A percentile compares a stretch with the other conserved stretches of the same genome.
Conservation (phyloP, 2,113 vertebrate species). For the Dendrocopos noguchii region DNA sequence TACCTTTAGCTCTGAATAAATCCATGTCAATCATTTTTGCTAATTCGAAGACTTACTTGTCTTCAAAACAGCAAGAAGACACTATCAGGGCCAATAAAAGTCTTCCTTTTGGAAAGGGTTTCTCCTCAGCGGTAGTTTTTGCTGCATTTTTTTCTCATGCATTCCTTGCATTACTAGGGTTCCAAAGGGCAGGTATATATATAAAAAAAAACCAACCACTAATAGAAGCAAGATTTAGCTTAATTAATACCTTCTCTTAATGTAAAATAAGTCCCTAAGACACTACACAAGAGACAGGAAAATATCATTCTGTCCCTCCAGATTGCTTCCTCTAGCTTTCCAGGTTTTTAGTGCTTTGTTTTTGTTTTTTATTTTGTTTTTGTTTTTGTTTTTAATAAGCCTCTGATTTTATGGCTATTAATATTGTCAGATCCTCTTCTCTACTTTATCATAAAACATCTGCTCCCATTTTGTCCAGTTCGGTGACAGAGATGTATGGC, state of each 20-base stretch:
- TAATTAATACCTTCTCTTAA: not conserved
- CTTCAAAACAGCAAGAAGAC: not conserved
- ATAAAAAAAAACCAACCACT: not conserved
- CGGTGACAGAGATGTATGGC: conserved; percentile 68
- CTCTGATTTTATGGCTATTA: conserved; percentile 48
- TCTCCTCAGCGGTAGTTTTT: conserved; percentile 16
- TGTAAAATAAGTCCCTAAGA: not conserved
- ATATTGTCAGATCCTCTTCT: conserved; percentile 56
- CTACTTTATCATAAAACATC: conserved; percentile 67
- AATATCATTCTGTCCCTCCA: conserved; percentile 19
- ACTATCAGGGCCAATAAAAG: not conserved
- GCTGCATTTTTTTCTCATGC: conserved; percentile 1
- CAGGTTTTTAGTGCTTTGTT: not conserved
- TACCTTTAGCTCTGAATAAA: conserved; percentile 47
- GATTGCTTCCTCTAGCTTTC: not conserved
- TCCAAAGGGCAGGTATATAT: conserved; percentile 8
- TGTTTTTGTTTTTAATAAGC: not conserved
- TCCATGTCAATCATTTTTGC: conserved; percentile 66
- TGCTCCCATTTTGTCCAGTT: conserved; percentile 66
- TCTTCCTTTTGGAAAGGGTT: conserved; percentile 11
- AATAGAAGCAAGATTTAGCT: not conserved
- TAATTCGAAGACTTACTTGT: conserved; percentile 58
- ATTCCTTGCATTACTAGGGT: conserved; percentile 15
- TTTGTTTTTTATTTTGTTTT: not conserved
- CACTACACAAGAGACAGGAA: not conserved